A percentile compares a stretch with the other conserved stretches of the same genome.
phyloP scores from a whole-genome alignment of 2,888 invertebrate genomes.

The Ditylenchus weischeri region DNA sequence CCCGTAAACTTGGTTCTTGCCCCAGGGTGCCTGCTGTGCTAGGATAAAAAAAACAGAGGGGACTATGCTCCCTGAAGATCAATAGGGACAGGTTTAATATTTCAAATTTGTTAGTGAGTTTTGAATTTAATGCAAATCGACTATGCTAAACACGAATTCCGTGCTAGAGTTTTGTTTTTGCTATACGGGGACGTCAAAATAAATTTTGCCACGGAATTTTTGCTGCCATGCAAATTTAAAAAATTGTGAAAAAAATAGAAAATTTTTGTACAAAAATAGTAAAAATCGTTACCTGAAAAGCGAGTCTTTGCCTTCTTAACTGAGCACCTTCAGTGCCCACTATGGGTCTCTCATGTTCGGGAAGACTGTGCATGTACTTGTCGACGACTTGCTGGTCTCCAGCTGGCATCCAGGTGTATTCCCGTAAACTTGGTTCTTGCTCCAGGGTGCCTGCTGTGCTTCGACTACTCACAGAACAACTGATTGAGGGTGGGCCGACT shows the following conservation, averaged over 20 bases:
- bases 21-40: neutral
- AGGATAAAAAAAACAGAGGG: too few relatives aligned
- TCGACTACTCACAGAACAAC: neutral
- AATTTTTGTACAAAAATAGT: too few relatives aligned
- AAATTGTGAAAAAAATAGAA: too few relatives aligned
- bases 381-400: constrained; percentile 62
- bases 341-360: constrained; percentile 69
- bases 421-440: neutral
- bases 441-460: neutral
- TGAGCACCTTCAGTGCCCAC: constrained; percentile 77
- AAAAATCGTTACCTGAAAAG: constrained; percentile 69
- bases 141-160: too few relatives aligned
- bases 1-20: neutral
- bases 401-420: constrained; percentile 47
- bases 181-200: too few relatives aligned
- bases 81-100: too few relatives aligned
- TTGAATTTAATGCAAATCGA: too few relatives aligned
- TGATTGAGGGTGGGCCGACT: neutral
- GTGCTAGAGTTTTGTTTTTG: too few relatives aligned
- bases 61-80: too few relatives aligned
- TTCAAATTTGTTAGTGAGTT: too few relatives aligned
- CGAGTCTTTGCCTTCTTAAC: constrained; percentile 74
- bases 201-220: too few relatives aligned
- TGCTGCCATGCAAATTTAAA: too few relatives aligned
- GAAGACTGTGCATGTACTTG: constrained; percentile 66